phyloP scores from a whole-genome alignment of 2,113 vertebrate genomes.

The Entomyzon cyanotis region DNA sequence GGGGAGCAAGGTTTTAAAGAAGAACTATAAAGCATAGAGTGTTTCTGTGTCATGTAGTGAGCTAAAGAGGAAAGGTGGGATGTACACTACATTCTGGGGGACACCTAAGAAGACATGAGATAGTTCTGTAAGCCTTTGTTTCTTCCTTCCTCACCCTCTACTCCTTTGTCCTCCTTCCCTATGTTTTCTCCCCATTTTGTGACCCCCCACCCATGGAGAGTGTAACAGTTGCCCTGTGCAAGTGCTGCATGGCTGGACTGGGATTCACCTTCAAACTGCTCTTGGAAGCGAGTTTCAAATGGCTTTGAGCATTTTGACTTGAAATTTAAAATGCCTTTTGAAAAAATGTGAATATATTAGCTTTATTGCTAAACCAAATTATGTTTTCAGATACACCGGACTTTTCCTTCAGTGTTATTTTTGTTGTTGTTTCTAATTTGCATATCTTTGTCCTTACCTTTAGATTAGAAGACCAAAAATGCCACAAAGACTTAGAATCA shows the following conservation, averaged over 20 bases:
- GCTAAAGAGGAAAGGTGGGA: background rate
- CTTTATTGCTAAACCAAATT: background rate
- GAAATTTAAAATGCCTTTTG: background rate
- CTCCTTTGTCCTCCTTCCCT: background rate
- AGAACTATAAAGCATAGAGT: background rate
- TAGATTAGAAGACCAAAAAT: conserved; percentile 11
- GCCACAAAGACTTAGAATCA: background rate
- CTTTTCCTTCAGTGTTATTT: background rate
- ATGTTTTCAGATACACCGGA: background rate
- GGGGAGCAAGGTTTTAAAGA: background rate
- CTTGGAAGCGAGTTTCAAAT: background rate
- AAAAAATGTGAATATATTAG: background rate
- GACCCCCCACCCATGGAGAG: background rate
- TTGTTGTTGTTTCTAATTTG: background rate
- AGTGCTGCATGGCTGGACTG: background rate
- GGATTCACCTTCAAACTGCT: background rate
- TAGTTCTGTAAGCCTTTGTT: background rate
- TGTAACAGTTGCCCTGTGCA: background rate
- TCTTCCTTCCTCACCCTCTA: background rate
- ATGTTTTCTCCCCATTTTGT: background rate
- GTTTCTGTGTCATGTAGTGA: background rate
- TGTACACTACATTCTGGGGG: background rate
- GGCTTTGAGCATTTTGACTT: background rate
- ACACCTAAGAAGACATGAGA: background rate
- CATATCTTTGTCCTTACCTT: background rate